A percentile compares a stretch with the other conserved stretches of the same genome.
Conservation (phyloP, 2,888 invertebrate species). For the Smittia aterrima region DNA sequence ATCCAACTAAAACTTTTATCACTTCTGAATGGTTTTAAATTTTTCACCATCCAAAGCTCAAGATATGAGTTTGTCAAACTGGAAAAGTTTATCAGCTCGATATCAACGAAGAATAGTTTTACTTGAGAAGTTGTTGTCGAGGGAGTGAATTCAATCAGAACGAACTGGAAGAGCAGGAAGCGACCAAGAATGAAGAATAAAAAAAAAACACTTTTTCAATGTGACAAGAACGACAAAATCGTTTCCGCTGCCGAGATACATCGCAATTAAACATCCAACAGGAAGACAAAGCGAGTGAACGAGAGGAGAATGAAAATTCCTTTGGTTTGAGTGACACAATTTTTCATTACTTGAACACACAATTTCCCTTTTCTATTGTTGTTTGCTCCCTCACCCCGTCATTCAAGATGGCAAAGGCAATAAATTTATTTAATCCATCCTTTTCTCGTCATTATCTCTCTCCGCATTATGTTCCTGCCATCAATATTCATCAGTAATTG, state of each 20-base stretch:
- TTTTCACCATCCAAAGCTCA: not conserved
- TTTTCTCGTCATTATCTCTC: constrained; percentile 38
- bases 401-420: constrained; percentile 27
- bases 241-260: not conserved
- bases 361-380: constrained; percentile 21
- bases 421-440: constrained; percentile 41
- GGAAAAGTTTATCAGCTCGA: no score
- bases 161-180: no score
- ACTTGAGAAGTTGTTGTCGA: no score
- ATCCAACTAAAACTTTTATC: constrained; percentile 14
- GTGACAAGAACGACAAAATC: not conserved
- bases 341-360: constrained; percentile 32
- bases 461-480: constrained; percentile 40
- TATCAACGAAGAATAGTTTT: no score
- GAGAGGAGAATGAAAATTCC: not conserved
- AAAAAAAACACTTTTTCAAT: not conserved
- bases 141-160: no score
- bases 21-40: constrained; percentile 23
- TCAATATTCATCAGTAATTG: constrained; percentile 38
- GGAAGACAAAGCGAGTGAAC: not conserved
- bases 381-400: not conserved
- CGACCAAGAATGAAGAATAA: no score
- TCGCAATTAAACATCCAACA: constrained; percentile 12
- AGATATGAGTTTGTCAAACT: no score
- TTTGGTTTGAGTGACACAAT: constrained; percentile 34